phyloP scores from a whole-genome alignment of 2,113 vertebrate genomes.

The Pluvianellus socialis region DNA sequence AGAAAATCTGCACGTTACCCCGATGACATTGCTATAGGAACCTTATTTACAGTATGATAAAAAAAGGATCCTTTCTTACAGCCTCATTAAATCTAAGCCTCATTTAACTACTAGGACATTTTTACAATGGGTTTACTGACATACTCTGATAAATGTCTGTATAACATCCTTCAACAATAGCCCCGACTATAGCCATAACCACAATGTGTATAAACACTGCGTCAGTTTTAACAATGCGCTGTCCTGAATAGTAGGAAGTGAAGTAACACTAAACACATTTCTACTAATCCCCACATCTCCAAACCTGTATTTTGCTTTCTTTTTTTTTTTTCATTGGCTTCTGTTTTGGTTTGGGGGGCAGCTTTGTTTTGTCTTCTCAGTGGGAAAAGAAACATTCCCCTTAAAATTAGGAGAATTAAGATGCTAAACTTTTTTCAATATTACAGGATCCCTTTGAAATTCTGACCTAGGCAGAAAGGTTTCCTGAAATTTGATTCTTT shows the following conservation, averaged over 20 bases:
- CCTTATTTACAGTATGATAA: conserved; percentile 75
- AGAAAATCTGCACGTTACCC: conserved; percentile 39
- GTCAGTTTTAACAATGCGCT: conserved; percentile 70
- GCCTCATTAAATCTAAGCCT: conserved; percentile 80
- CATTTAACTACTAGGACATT: conserved; percentile 79
- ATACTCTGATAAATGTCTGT: conserved; percentile 74
- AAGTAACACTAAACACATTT: conserved; percentile 49
- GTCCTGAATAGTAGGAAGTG: conserved; percentile 73
- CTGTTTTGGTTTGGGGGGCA: not conserved
- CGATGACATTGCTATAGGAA: conserved; percentile 64
- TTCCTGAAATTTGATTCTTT: conserved; percentile 80
- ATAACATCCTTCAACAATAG: conserved; percentile 76
- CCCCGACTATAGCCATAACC: conserved; percentile 52
- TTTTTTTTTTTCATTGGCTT: not conserved
- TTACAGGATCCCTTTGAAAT: conserved; percentile 74
- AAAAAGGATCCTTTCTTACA: conserved; percentile 67
- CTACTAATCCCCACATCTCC: not conserved
- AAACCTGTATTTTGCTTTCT: not conserved
- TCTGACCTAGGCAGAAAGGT: conserved; percentile 67
- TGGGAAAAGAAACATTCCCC: not conserved
- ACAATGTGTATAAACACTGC: conserved; percentile 73
- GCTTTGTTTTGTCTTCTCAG: conserved; percentile 1
- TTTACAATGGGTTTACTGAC: conserved; percentile 80
- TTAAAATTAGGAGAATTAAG: conserved; percentile 41
- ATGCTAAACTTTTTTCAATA: conserved; percentile 59